These are phyloP conservation scores for Troides oblongomaculatus DNA, from an alignment of 2,888 invertebrate genomes.

Conservation along the genomic window DNA sequence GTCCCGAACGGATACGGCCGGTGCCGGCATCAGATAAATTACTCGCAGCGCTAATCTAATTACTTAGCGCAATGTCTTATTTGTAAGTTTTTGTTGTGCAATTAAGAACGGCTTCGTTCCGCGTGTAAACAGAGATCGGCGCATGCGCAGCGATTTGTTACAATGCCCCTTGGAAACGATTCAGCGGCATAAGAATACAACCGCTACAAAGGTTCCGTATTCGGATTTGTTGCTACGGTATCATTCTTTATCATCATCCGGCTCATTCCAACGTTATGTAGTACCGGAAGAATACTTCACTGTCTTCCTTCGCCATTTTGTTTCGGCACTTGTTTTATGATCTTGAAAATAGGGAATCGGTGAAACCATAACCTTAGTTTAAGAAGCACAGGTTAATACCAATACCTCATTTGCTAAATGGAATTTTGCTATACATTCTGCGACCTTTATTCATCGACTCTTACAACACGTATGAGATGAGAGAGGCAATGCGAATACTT, in stretches of 20 bases:
- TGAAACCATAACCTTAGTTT: no score
- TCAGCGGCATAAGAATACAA: conserved; percentile 30
- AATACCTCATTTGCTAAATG: no score
- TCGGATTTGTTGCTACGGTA: conserved; percentile 31
- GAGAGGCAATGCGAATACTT: no score
- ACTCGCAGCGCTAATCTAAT: conserved; percentile 73
- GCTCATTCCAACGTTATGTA: background rate
- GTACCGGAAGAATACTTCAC: no score
- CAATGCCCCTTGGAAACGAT: conserved; percentile 21
- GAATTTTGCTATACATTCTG: no score
- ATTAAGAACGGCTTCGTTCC: conserved; percentile 59
- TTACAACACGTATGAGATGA: no score
- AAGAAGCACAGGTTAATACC: no score
- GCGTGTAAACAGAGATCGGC: conserved; percentile 56
- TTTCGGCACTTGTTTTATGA: no score
- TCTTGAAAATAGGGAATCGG: no score
- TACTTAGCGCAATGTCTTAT: conserved; percentile 77
- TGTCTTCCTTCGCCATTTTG: no score
- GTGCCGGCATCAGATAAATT: conserved; percentile 41
- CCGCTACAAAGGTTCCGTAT: conserved; percentile 31
- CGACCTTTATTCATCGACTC: no score
- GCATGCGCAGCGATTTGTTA: conserved; percentile 52
- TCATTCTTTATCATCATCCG: conserved; percentile 25
- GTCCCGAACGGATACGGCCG: conserved; percentile 21
- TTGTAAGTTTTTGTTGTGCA: conserved; percentile 69